Conservation (phyloP, 1,140 invertebrate genomes). For the Cherax destructor region DNA sequence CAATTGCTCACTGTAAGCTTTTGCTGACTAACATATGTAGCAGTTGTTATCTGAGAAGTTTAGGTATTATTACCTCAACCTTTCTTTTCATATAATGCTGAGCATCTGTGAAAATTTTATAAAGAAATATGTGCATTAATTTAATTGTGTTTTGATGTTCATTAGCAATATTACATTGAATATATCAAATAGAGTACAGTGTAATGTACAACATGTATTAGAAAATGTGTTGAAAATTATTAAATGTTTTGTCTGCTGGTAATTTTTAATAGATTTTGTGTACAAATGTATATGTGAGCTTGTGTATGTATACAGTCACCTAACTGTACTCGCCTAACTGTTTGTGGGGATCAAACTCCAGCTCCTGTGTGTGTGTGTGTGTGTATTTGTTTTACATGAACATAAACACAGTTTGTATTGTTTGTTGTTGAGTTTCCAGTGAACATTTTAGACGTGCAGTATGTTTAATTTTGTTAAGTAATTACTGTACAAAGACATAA, state of each 20-base stretch:
- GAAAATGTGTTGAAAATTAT: too few relatives aligned
- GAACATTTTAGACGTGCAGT: not conserved
- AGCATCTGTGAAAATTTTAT: not conserved
- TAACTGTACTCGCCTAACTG: too few relatives aligned
- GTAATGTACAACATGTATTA: too few relatives aligned
- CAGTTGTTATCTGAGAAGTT: not conserved
- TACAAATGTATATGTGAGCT: too few relatives aligned
- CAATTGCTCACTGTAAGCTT: not conserved
- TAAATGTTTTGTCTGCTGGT: too few relatives aligned
- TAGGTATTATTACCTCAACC: not conserved
- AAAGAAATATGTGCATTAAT: not conserved
- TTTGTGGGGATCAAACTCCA: too few relatives aligned
- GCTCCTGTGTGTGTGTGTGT: too few relatives aligned
- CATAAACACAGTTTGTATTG: too few relatives aligned
- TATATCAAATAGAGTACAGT: too few relatives aligned
- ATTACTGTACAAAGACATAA: not conserved
- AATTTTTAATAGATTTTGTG: too few relatives aligned
- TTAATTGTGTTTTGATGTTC: not conserved
- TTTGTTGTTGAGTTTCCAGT: not conserved
- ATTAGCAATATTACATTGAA: not conserved
- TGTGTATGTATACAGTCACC: too few relatives aligned
- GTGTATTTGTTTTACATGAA: too few relatives aligned
- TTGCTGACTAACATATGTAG: not conserved
- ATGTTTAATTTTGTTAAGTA: not conserved
- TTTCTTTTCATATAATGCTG: not conserved